These are phyloP conservation scores for Orius insidiosus DNA, from an alignment of 1,140 invertebrate genomes.

Conservation along the genomic window DNA sequence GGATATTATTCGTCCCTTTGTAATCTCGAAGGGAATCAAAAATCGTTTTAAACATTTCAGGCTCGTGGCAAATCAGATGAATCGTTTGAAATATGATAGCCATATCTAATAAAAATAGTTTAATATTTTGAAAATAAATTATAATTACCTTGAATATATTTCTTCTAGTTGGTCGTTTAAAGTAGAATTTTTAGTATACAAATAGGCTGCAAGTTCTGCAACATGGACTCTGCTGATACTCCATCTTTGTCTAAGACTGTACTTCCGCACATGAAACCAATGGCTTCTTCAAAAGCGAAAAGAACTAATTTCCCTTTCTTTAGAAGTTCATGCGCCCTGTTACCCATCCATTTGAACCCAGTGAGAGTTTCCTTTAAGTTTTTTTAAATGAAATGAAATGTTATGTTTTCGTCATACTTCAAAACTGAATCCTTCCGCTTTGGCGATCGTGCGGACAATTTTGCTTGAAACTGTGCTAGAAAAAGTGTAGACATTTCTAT, in stretches of 20 bases:
- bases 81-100: constrained; percentile 68
- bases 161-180: constrained; percentile 58
- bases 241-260: constrained; percentile 91
- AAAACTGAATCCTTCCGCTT: constrained; percentile 66
- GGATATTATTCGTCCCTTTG: constrained; percentile 45
- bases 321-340: constrained; percentile 56
- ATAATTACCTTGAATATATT: constrained; percentile 40
- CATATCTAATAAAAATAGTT: constrained; percentile 35
- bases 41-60: constrained; percentile 47
- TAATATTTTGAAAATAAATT: neutral
- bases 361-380: constrained; percentile 72
- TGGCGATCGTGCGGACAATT: constrained; percentile 71
- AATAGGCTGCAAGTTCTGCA: constrained; percentile 60
- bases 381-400: no score
- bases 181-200: constrained; percentile 42
- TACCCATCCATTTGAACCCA: constrained; percentile 99
- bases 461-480: constrained; percentile 95
- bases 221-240: constrained; percentile 60
- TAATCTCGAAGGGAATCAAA: constrained; percentile 71
- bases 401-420: constrained; percentile 30
- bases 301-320: constrained; percentile 52
- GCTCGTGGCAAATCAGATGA: constrained; percentile 71
- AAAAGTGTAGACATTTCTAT: constrained; percentile 56
- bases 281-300: constrained; percentile 90
- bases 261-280: constrained; percentile 86